A percentile compares a stretch with the other conserved stretches of the same genome.
phyloP scores from a whole-genome alignment of 2,797 vertebrate species.

The Hyperoplus lanceolatus region DNA sequence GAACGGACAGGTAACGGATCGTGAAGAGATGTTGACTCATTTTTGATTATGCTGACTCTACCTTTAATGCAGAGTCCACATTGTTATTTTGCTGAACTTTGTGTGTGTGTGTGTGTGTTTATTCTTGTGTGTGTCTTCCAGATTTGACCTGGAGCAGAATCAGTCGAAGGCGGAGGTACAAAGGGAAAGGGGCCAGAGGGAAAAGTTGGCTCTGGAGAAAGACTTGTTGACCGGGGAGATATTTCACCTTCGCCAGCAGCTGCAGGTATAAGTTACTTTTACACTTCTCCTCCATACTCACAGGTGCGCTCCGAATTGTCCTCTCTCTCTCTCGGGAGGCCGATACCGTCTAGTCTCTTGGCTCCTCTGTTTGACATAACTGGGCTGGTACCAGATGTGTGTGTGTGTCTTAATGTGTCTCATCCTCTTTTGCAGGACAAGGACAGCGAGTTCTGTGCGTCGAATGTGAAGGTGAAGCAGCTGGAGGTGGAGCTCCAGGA shows the following conservation, averaged over 20 bases:
- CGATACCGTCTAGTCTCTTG: slow-evolving; percentile 27
- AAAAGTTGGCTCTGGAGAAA: slow-evolving; percentile 93
- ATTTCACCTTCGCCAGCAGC: slow-evolving; percentile 93
- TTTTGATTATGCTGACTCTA: no score
- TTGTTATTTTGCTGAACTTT: slow-evolving; percentile 31
- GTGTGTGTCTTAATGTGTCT: slow-evolving; percentile 12
- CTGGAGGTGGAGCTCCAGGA: slow-evolving; percentile 96
- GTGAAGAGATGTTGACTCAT: no score
- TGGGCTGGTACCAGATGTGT: slow-evolving; percentile 49
- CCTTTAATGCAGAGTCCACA: not conserved
- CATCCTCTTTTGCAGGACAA: slow-evolving; percentile 69
- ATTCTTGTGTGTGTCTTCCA: slow-evolving; percentile 64
- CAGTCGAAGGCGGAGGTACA: slow-evolving; percentile 93
- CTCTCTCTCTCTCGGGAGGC: slow-evolving; percentile 29
- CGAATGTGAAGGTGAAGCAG: slow-evolving; percentile 90
- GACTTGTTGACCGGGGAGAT: slow-evolving; percentile 92
- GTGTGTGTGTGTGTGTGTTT: slow-evolving; percentile 6
- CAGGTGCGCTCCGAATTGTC: slow-evolving; percentile 19
- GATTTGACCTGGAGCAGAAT: slow-evolving; percentile 94
- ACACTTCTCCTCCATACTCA: slow-evolving; percentile 12
- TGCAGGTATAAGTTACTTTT: slow-evolving; percentile 86
- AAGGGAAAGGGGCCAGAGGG: slow-evolving; percentile 90
- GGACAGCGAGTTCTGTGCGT: slow-evolving; percentile 87
- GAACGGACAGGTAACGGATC: no score
- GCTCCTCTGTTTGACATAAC: slow-evolving; percentile 47